Percentiles rank a stretch among this genome's conserved stretches.
These are phyloP conservation scores for Zaprionus camerounensis DNA, from an alignment of 1,140 invertebrate species.

Conservation along the genomic window DNA sequence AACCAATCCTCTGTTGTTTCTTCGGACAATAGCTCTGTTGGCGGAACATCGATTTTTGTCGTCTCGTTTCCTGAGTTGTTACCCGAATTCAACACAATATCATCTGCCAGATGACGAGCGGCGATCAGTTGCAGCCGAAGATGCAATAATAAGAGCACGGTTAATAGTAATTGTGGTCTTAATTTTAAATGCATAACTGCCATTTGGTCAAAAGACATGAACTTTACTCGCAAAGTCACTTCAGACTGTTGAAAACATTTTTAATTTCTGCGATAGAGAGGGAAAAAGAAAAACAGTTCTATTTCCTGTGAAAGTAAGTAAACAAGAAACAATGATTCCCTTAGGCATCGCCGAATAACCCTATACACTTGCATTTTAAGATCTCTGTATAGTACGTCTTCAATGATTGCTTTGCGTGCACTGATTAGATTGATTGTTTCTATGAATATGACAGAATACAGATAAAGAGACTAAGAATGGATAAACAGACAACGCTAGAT, in stretches of 20 bases:
- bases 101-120: slow-evolving; percentile 3
- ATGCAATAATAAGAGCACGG: not conserved
- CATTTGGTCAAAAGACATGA: not conserved
- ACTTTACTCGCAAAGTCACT: slow-evolving; percentile 24
- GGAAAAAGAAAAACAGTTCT: slow-evolving; percentile 13
- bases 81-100: slow-evolving; percentile 34
- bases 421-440: too few relatives aligned
- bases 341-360: not conserved
- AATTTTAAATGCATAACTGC: not conserved
- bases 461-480: too few relatives aligned
- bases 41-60: not conserved
- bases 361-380: not conserved
- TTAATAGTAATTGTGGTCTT: not conserved
- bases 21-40: not conserved
- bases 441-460: too few relatives aligned
- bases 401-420: too few relatives aligned
- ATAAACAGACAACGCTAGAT: too few relatives aligned
- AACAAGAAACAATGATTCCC: not conserved
- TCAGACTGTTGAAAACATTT: not conserved
- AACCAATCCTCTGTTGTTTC: not conserved
- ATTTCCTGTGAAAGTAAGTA: not conserved
- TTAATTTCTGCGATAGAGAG: slow-evolving; percentile 41
- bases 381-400: not conserved
- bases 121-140: not conserved
- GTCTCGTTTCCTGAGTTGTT: not conserved